Conservation (phyloP, 2,797 vertebrate genomes). For the Gymnothorax javanicus region DNA sequence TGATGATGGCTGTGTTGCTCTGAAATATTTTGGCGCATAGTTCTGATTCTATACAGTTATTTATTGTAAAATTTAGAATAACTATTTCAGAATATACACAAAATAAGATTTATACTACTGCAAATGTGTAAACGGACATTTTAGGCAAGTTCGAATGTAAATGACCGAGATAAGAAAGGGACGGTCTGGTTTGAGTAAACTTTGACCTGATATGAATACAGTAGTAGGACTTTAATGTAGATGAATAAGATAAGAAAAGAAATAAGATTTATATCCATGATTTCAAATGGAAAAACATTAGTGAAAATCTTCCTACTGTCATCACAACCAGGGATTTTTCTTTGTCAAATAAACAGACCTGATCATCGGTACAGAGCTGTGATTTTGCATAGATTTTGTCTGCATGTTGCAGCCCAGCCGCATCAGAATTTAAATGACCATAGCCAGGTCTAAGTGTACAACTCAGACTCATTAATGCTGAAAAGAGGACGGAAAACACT, state of each 20-base stretch:
- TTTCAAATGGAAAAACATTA: neutral
- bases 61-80: neutral
- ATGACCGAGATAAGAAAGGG: neutral
- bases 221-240: neutral
- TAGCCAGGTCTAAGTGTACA: neutral
- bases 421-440: neutral
- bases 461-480: neutral
- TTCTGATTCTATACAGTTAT: neutral
- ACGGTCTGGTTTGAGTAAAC: neutral
- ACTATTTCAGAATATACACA: constrained; percentile 8
- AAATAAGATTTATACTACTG: neutral
- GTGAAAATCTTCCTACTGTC: constrained; percentile 16
- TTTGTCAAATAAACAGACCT: constrained; percentile 57
- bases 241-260: neutral
- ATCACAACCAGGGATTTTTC: constrained; percentile 41
- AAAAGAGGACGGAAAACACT: neutral
- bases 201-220: neutral
- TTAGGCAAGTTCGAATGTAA: neutral
- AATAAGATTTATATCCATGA: neutral
- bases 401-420: constrained; percentile 40
- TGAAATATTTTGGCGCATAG: neutral
- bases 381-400: neutral
- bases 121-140: neutral
- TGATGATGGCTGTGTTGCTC: neutral
- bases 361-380: constrained; percentile 37